These are phyloP conservation scores for Musca domestica DNA, from an alignment of 1,140 invertebrate genomes.

Conservation along the genomic window DNA sequence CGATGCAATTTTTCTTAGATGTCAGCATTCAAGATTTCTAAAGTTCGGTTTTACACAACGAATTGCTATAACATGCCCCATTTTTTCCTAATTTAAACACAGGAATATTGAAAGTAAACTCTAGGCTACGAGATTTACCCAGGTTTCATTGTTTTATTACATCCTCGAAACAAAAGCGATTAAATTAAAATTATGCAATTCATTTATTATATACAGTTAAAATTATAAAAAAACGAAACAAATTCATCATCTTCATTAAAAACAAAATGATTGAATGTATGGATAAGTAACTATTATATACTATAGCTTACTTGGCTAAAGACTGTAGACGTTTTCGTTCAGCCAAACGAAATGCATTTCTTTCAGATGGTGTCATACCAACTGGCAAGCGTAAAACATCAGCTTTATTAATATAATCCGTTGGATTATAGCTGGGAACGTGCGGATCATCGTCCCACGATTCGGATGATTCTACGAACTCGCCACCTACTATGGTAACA, in stretches of 20 bases:
- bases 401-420: conserved; percentile 16
- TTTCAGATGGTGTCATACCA: conserved; percentile 20
- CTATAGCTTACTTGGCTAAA: not conserved
- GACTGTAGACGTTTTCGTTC: conserved; percentile 27
- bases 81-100: not conserved
- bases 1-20: no score
- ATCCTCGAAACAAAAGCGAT: no score
- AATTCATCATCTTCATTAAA: not conserved
- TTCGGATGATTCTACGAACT: conserved; percentile 20
- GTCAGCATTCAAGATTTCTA: no score
- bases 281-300: not conserved
- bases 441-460: conserved; percentile 27
- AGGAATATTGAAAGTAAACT: not conserved
- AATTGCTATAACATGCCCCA: no score
- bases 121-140: no score
- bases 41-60: no score
- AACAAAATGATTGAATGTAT: not conserved
- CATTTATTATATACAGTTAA: no score
- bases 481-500: not conserved
- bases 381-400: conserved; percentile 16
- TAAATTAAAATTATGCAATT: no score
- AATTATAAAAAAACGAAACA: not conserved
- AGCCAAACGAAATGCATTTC: conserved; percentile 26
- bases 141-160: no score
- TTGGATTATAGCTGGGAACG: conserved; percentile 27